Evolutionary conservation across 2,113 vertebrate species (phyloP).

Genomic region (Actenoides hombroni): DNA sequence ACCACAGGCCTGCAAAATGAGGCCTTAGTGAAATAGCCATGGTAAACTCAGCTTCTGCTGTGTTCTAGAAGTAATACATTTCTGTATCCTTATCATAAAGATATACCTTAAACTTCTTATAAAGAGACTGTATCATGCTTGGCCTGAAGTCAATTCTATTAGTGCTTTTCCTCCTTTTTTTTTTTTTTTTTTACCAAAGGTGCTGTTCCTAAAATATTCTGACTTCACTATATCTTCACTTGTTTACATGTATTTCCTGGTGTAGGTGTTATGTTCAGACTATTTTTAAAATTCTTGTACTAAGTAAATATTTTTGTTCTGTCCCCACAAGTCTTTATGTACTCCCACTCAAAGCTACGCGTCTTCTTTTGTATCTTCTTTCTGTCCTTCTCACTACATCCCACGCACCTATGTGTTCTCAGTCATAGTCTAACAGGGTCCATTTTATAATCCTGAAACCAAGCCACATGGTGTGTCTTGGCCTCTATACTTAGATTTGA

Average conservation of each 20-base stretch:
- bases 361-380: not conserved
- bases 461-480: not conserved
- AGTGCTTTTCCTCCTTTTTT: no score
- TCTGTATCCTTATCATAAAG: not conserved
- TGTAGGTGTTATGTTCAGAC: no score
- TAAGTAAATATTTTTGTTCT: no score
- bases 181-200: no score
- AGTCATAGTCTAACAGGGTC: not conserved
- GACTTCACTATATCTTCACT: no score
- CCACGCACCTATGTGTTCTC: not conserved
- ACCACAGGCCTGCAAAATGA: not conserved
- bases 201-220: no score
- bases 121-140: not conserved
- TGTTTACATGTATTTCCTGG: no score
- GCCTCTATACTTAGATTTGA: no score
- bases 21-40: not conserved
- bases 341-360: no score
- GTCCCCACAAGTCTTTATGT: no score
- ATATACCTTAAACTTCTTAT: not conserved
- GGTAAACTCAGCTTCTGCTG: not conserved
- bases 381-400: not conserved
- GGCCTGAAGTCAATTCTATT: no score
- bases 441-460: not conserved
- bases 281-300: no score
- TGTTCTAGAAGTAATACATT: not conserved